A percentile compares a stretch with the other conserved stretches of the same genome.
Conservation (phyloP, 2,113 vertebrate species). For the Neolamprologus kungweensis region DNA sequence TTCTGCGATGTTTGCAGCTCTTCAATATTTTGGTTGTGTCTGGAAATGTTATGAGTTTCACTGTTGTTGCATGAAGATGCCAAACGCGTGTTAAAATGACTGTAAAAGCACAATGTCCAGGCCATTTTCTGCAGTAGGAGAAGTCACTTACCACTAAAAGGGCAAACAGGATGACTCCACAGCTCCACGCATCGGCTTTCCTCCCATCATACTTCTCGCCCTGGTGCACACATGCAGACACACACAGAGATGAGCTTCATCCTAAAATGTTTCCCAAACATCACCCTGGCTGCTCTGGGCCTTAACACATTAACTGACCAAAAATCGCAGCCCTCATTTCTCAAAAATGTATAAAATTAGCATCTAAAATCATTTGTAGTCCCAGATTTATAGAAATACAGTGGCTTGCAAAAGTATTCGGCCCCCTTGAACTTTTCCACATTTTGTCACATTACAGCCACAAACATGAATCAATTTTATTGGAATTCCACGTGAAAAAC, state of each 20-base stretch:
- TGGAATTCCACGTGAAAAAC: rapidly evolving
- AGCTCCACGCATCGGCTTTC: constrained; percentile 98
- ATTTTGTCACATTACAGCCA: background rate
- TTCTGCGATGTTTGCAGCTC: background rate
- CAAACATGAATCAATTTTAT: background rate
- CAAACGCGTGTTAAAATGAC: rapidly evolving
- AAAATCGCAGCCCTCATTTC: background rate
- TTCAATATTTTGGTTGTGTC: background rate
- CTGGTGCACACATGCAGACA: constrained; percentile 56
- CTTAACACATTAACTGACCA: background rate
- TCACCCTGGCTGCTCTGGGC: background rate
- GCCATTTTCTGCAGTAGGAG: rapidly evolving
- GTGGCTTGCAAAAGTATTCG: rapidly evolving
- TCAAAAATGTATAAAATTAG: background rate
- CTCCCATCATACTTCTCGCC: constrained; percentile 98
- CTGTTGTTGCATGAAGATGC: background rate
- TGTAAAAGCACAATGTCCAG: background rate
- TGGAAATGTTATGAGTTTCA: background rate
- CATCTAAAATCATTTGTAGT: background rate
- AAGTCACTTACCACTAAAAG: constrained; percentile 90
- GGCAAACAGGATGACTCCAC: constrained; percentile 97
- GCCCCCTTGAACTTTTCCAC: background rate
- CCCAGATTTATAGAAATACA: background rate
- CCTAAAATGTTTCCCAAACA: background rate
- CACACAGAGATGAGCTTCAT: background rate